These are phyloP conservation scores for Carapus acus DNA, from an alignment of 2,797 vertebrate species.

Conservation along the genomic window DNA sequence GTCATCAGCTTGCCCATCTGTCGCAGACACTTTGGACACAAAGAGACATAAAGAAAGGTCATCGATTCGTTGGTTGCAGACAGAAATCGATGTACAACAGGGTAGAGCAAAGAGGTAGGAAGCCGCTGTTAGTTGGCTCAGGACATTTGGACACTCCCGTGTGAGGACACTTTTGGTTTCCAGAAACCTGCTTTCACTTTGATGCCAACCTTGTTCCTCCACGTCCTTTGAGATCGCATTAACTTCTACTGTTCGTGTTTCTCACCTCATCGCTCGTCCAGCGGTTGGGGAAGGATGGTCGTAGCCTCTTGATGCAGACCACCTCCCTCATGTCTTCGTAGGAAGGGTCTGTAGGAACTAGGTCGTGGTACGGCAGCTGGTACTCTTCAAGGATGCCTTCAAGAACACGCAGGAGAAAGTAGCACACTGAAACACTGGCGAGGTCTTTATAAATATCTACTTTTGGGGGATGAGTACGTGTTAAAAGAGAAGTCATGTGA, in stretches of 20 bases:
- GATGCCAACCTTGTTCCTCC: no score
- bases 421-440: neutral
- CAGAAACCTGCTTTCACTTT: no score
- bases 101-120: no score
- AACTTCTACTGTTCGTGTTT: neutral
- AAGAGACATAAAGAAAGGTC: no score
- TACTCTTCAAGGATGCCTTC: conserved; percentile 94
- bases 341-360: conserved; percentile 89
- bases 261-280: conserved; percentile 95
- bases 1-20: conserved; percentile 97
- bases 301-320: conserved; percentile 88
- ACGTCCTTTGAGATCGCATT: no score
- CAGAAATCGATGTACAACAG: no score
- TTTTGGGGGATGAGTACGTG: neutral
- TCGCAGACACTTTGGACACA: conserved; percentile 79
- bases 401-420: conserved; percentile 12
- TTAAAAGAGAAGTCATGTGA: no score
- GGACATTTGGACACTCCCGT: no score
- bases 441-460: no score
- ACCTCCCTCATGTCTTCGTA: conserved; percentile 97
- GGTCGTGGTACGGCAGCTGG: conserved; percentile 90
- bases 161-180: no score
- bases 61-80: no score
- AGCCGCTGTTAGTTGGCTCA: no score
- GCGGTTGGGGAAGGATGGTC: conserved; percentile 90